phyloP scores from a whole-genome alignment of 1,140 invertebrate species.

The Saccostrea echinata region DNA sequence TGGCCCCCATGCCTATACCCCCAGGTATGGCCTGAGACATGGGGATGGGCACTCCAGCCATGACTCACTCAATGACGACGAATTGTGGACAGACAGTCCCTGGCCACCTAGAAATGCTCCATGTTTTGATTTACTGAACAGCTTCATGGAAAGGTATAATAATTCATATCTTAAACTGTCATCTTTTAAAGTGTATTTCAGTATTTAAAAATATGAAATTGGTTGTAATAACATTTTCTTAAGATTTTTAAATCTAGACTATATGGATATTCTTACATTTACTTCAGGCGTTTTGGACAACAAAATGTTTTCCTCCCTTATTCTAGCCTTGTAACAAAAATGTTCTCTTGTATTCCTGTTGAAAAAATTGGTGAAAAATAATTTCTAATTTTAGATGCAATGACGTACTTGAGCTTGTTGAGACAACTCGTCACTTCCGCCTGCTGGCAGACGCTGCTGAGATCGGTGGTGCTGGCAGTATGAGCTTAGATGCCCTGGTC shows the following conservation, averaged over 20 bases:
- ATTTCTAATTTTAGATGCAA: conserved; percentile 73
- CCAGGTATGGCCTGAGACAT: conserved; percentile 72
- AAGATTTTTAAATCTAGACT: no score
- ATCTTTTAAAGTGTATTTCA: no score
- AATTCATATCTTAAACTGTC: background rate
- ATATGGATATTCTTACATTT: no score
- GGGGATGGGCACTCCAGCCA: conserved; percentile 66
- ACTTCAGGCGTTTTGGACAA: no score
- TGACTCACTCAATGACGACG: conserved; percentile 70
- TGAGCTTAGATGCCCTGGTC: conserved; percentile 78
- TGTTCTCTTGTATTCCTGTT: no score
- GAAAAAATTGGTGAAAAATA: no score
- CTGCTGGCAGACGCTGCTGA: conserved; percentile 77
- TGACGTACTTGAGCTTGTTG: conserved; percentile 79
- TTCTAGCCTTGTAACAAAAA: no score
- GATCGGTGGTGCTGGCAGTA: conserved; percentile 78
- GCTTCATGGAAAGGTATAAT: conserved; percentile 79
- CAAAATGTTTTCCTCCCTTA: no score
- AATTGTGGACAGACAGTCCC: conserved; percentile 77
- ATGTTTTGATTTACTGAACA: conserved; percentile 78
- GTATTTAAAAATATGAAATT: background rate
- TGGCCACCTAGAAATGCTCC: conserved; percentile 79
- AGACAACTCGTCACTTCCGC: conserved; percentile 79
- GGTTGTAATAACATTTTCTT: no score
- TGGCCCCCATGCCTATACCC: conserved; percentile 76